phyloP scores from a whole-genome alignment of 2,113 vertebrate genomes.

The Elephantulus edwardii region DNA sequence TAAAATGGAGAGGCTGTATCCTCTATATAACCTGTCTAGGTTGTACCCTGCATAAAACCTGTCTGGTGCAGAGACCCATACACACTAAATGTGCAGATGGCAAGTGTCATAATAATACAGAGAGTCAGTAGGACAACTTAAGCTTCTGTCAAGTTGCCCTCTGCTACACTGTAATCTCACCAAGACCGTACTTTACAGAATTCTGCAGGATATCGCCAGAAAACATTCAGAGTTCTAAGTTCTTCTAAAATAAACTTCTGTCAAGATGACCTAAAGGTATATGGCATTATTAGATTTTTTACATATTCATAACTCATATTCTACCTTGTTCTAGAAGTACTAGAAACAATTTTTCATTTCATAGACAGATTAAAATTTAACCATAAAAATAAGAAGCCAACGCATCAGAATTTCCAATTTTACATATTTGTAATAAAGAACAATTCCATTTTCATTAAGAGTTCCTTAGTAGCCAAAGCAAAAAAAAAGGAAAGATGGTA shows the following conservation, averaged over 20 bases:
- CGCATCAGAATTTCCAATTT: neutral
- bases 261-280: neutral
- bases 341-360: neutral
- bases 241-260: neutral
- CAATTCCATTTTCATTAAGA: constrained; percentile 37
- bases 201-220: neutral
- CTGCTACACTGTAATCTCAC: constrained; percentile 2
- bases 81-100: neutral
- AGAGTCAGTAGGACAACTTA: neutral
- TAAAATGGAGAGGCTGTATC: neutral
- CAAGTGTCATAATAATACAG: neutral
- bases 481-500: neutral
- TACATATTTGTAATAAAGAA: neutral
- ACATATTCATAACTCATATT: neutral
- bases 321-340: neutral
- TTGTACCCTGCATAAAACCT: neutral
- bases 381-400: neutral
- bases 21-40: neutral
- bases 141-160: neutral
- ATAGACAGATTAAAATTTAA: neutral
- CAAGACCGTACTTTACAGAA: neutral
- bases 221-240: neutral
- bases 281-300: neutral
- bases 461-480: neutral
- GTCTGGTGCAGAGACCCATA: neutral